Conservation (phyloP, 1,140 invertebrate species). For the Meloidogyne chitwoodi region DNA sequence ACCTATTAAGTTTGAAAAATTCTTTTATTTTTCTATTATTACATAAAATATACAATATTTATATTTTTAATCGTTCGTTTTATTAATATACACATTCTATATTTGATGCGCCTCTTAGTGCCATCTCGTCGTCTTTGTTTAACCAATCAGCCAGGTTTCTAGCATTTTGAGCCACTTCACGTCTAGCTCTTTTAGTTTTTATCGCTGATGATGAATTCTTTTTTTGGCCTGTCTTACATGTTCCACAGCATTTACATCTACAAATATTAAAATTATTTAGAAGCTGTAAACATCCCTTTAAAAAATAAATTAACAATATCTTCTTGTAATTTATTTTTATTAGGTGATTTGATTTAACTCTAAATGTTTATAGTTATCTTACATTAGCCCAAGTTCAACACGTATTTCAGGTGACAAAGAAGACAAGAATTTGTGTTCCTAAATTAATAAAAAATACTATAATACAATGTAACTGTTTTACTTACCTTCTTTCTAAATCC, state of each 20-base stretch:
- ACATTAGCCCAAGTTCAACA: constrained; percentile 42
- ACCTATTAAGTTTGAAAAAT: too few relatives aligned
- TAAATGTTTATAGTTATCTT: background rate
- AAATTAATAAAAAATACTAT: background rate
- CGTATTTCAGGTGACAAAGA: constrained; percentile 49
- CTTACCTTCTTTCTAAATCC: constrained; percentile 44
- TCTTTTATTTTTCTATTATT: too few relatives aligned
- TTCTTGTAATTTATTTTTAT: too few relatives aligned
- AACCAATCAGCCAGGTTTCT: background rate
- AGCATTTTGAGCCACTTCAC: background rate
- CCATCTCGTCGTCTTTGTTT: background rate
- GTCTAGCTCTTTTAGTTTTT: background rate
- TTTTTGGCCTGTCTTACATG: constrained; percentile 33
- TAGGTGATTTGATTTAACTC: too few relatives aligned
- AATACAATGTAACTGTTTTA: background rate
- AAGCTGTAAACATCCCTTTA: too few relatives aligned
- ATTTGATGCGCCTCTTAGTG: background rate
- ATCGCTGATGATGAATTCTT: background rate
- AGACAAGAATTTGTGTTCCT: constrained; percentile 50
- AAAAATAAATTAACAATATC: background rate
- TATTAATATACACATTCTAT: background rate
- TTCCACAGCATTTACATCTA: constrained; percentile 47
- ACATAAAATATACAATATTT: background rate
- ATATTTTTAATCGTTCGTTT: background rate
- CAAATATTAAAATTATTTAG: too few relatives aligned